Percentiles rank a stretch among this genome's conserved stretches.
Evolutionary conservation across 1,140 invertebrate species (phyloP).

Genomic region (Drosophila sproati): DNA sequence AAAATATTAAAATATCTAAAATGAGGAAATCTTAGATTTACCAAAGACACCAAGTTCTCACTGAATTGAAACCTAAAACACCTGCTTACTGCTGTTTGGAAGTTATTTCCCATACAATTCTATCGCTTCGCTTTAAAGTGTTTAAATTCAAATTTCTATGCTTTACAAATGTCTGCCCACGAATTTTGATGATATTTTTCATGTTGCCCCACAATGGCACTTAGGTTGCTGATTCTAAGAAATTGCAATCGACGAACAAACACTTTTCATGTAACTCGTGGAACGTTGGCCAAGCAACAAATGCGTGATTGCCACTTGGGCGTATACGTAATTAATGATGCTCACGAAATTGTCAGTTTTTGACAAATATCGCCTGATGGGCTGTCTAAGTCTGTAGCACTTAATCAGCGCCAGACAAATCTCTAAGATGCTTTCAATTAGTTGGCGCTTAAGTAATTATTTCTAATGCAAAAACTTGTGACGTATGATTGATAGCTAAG

Average conservation of each 20-base stretch:
- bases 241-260: conserved; percentile 46
- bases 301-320: conserved; percentile 25
- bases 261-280: conserved; percentile 49
- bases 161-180: conserved; percentile 45
- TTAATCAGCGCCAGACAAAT: conserved; percentile 70
- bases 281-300: conserved; percentile 20
- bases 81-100: background rate
- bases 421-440: conserved; percentile 76
- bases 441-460: conserved; percentile 71
- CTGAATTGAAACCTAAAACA: background rate
- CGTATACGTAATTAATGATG: conserved; percentile 71
- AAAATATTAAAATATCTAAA: too few species aligned
- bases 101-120: too few species aligned
- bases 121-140: background rate
- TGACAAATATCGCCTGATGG: conserved; percentile 66
- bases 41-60: background rate
- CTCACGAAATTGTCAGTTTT: conserved; percentile 62
- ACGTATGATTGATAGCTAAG: conserved; percentile 51
- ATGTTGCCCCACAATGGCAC: conserved; percentile 48
- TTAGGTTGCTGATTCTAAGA: conserved; percentile 36
- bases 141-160: conserved; percentile 20
- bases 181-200: conserved; percentile 53
- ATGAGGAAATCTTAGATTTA: too few species aligned
- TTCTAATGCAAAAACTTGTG: conserved; percentile 26
- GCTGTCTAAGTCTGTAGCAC: conserved; percentile 53